phyloP scores from a whole-genome alignment of 92 coral and sea anemone genomes.

The Micromussa lordhowensis region DNA sequence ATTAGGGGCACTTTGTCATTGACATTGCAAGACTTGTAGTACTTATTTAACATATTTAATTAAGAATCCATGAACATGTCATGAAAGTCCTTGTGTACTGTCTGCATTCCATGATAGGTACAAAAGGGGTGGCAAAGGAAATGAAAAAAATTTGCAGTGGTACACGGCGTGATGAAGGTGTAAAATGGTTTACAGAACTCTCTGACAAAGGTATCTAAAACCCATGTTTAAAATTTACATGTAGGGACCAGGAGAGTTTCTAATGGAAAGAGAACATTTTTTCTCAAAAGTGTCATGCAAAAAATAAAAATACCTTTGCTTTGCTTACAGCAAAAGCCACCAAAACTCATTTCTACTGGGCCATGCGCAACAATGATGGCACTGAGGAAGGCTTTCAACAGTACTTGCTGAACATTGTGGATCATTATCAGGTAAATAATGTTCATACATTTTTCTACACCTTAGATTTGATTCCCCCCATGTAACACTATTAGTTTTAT shows the following conservation, averaged over 20 bases:
- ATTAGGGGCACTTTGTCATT: too few relatives aligned
- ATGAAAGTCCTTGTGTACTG: too few relatives aligned
- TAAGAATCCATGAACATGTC: too few relatives aligned
- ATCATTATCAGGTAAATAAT: conserved; percentile 55
- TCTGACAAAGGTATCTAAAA: conserved; percentile 44
- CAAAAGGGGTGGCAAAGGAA: conserved; percentile 37
- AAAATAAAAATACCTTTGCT: background rate
- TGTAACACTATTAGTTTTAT: background rate
- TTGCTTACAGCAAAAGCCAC: conserved; percentile 44
- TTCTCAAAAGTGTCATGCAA: background rate
- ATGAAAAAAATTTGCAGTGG: conserved; percentile 33
- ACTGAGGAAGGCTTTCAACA: conserved; percentile 34
- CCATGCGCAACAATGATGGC: conserved; percentile 53
- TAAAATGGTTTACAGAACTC: conserved; percentile 42
- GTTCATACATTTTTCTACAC: background rate
- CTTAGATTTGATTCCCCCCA: background rate
- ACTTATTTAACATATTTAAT: too few relatives aligned
- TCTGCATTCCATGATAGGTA: conserved; percentile 12
- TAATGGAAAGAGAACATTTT: background rate
- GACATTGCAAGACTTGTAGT: background rate
- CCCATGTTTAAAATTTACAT: background rate
- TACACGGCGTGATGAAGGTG: conserved; percentile 37
- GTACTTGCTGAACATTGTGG: conserved; percentile 46
- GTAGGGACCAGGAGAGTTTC: background rate
- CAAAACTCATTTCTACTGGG: conserved; percentile 58